Evolutionary conservation across 2,113 vertebrate species (phyloP), one percentile per base, ranked within the genome.

Genomic region (Camarhynchus parvulus): DNA sequence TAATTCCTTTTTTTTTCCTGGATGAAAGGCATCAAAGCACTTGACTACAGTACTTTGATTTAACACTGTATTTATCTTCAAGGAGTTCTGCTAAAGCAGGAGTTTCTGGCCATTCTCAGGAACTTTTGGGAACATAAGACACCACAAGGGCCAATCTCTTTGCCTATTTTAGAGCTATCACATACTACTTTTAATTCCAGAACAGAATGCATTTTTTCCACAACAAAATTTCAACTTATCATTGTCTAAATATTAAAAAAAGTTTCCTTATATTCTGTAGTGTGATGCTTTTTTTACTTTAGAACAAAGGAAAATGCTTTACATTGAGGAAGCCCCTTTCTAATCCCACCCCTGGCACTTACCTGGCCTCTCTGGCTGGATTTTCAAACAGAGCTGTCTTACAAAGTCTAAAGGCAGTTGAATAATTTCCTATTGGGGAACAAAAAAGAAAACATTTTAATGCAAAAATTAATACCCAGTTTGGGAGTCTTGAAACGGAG

Each of bases 341-440:
- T 62, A 79, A 50, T 50, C 27, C 37, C 58, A 15, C 6, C 21
- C 28, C 44, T 42, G 27, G 35, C 67, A 66, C 97, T 97, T 97
- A 99, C 99, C 99, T 98, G 99, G 99, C 87, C 99, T 98, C 79
- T 99, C 99, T 59, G 98, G 98, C 95, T 99, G 99, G 78, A 99
- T 98, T 97, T 99, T 99, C 93, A 99, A 98, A 72, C 99, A 99
- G 68, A 99, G 98, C 94, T 99, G 99, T 94, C 98, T 98, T 88
- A 99, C 98, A 64, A 99, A 99, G 87, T 99, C 99, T 90, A 99
- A 97, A 73, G 99, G 99, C 87, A 99, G 98, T 84, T 99, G 99
- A 70, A 99, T 98, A 64, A 99, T 99, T 95, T 99, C 99, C 99
- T 99, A 96, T 92, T 81, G 39, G 23, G 28, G 12, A 15, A n/a